phyloP scores from a whole-genome alignment of 2,888 invertebrate genomes.

The Heliothis peltigera region DNA sequence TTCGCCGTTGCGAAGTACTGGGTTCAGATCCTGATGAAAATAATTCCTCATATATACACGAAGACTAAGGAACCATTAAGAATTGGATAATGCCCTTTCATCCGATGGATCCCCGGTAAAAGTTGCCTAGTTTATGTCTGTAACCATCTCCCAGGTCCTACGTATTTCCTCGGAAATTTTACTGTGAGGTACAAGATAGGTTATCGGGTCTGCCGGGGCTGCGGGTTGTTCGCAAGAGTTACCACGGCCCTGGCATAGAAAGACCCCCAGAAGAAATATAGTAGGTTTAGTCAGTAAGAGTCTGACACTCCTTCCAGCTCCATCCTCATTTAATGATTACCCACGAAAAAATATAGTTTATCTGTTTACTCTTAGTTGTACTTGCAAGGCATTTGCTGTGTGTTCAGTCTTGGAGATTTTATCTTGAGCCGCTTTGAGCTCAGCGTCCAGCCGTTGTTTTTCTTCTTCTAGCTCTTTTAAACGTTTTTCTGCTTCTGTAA shows the following conservation, averaged over 20 bases:
- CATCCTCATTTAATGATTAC: too few species aligned
- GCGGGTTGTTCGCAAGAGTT: too few species aligned
- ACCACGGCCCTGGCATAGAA: too few species aligned
- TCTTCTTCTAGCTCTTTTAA: slow-evolving; percentile 93
- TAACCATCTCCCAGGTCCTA: background rate
- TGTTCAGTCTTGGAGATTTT: slow-evolving; percentile 93
- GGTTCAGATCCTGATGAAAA: slow-evolving; percentile 83
- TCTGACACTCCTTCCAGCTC: too few species aligned
- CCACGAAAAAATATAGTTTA: background rate
- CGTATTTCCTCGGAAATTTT: too few species aligned
- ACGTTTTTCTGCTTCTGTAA: slow-evolving; percentile 92
- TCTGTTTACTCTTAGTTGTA: slow-evolving; percentile 85
- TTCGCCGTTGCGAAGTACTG: slow-evolving; percentile 89
- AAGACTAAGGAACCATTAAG: slow-evolving; percentile 33
- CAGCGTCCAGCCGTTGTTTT: slow-evolving; percentile 92
- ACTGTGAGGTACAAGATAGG: too few species aligned
- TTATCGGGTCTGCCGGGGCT: too few species aligned
- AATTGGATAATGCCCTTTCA: too few species aligned
- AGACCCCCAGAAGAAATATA: too few species aligned
- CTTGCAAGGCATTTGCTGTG: slow-evolving; percentile 82
- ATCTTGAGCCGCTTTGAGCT: slow-evolving; percentile 92
- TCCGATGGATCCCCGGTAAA: too few species aligned
- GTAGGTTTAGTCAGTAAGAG: too few species aligned
- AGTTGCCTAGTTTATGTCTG: background rate
- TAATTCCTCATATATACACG: too few species aligned